These are phyloP conservation scores for Adelognathus sp. DNA, from an alignment of 2,888 invertebrate species.

Conservation along the genomic window DNA sequence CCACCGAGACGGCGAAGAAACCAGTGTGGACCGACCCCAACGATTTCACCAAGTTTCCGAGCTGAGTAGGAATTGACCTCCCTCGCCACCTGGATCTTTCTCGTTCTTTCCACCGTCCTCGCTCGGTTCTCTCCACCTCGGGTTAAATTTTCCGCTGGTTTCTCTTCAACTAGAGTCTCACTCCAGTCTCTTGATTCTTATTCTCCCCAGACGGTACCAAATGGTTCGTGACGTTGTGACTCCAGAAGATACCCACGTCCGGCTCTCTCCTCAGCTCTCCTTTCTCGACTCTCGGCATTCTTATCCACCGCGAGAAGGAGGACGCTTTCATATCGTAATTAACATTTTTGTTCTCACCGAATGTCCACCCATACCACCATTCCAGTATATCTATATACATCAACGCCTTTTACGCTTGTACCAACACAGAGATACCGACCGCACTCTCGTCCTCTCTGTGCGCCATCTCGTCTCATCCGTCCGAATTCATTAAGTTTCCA, in stretches of 20 bases:
- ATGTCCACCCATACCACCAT: constrained; percentile 43
- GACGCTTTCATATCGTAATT: constrained; percentile 78
- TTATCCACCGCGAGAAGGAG: constrained; percentile 69
- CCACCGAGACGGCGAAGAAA: constrained; percentile 33
- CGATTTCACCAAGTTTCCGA: constrained; percentile 59
- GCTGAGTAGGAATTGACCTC: constrained; percentile 42
- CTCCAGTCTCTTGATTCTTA: constrained; percentile 43
- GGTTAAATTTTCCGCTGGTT: background rate
- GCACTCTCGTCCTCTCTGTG: background rate
- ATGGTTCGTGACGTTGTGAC: constrained; percentile 55
- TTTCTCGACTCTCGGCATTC: constrained; percentile 63
- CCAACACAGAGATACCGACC: constrained; percentile 21
- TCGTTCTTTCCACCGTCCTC: constrained; percentile 35
- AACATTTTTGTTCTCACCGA: constrained; percentile 76
- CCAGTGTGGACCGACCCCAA: constrained; percentile 46
- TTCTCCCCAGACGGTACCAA: constrained; percentile 36
- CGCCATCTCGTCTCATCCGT: constrained; percentile 66
- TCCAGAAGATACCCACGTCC: constrained; percentile 44
- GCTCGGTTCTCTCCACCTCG: constrained; percentile 25
- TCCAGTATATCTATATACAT: constrained; percentile 54
- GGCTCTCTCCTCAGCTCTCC: constrained; percentile 32
- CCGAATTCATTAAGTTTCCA: constrained; percentile 78
- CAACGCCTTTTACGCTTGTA: constrained; percentile 6
- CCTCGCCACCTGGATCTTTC: constrained; percentile 18
- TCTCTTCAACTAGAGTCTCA: background rate